Conservation (phyloP, 2,797 vertebrate genomes). For the Glossophaga mutica region DNA sequence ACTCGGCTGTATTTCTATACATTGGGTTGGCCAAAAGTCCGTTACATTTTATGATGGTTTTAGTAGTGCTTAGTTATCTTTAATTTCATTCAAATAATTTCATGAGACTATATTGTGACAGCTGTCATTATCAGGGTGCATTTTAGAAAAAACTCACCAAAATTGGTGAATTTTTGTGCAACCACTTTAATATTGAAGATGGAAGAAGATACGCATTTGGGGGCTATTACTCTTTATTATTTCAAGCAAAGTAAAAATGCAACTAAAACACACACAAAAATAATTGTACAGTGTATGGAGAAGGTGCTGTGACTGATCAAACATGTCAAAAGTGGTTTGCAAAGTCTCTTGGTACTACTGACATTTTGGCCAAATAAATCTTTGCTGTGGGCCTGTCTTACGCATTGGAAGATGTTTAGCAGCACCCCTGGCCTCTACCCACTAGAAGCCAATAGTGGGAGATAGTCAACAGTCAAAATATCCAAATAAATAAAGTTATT, state of each 20-base stretch:
- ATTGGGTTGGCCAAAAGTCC: background rate
- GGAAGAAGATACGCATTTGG: background rate
- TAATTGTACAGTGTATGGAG: background rate
- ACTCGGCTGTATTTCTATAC: background rate
- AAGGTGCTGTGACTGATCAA: background rate
- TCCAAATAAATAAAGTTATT: background rate
- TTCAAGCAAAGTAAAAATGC: background rate
- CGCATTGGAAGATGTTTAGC: background rate
- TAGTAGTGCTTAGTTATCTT: background rate
- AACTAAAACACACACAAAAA: background rate
- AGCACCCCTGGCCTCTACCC: background rate
- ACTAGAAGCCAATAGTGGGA: background rate
- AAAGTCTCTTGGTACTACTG: background rate
- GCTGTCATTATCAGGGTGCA: background rate
- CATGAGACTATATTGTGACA: background rate
- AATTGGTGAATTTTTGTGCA: background rate
- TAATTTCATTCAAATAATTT: background rate
- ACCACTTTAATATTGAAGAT: background rate
- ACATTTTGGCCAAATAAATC: background rate
- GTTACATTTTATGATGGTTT: background rate
- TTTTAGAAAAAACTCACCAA: background rate
- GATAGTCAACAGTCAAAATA: too few relatives aligned
- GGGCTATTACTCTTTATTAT: background rate
- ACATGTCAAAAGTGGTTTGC: background rate
- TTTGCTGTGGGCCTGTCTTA: background rate